Conservation (phyloP, 2,113 vertebrate genomes). For the Campylomormyrus tamandua region DNA sequence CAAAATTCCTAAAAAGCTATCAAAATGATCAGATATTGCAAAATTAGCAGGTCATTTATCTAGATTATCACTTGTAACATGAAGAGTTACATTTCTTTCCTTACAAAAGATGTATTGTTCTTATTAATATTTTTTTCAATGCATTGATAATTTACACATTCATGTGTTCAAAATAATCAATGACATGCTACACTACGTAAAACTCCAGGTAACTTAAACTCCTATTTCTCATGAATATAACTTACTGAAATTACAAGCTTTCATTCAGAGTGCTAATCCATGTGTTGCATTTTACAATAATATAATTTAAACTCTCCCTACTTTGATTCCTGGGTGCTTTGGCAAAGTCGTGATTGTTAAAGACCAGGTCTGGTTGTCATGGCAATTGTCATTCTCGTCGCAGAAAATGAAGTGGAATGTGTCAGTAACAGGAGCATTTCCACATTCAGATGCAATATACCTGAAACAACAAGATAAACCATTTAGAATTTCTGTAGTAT, state of each 20-base stretch:
- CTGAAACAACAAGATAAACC: slow-evolving; percentile 44
- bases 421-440: slow-evolving; percentile 70
- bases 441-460: slow-evolving; percentile 74
- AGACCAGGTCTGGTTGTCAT: slow-evolving; percentile 87
- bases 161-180: not conserved
- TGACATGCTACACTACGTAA: not conserved
- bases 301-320: slow-evolving; percentile 37
- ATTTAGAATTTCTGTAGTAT: not conserved
- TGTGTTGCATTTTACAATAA: not conserved
- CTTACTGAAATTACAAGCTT: not conserved
- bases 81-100: not conserved
- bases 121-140: not conserved
- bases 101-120: not conserved
- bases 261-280: not conserved
- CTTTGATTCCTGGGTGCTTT: slow-evolving; percentile 64
- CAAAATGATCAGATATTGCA: not conserved
- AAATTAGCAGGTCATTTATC: not conserved
- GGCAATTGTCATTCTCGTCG: slow-evolving; percentile 73
- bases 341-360: slow-evolving; percentile 65
- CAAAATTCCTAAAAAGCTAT: not conserved
- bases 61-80: not conserved
- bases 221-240: too few species aligned
- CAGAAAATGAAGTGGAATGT: slow-evolving; percentile 83
- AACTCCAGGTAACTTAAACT: not conserved
- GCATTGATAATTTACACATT: not conserved